Conservation (phyloP, 2,888 invertebrate species). For the Phania funesta region DNA sequence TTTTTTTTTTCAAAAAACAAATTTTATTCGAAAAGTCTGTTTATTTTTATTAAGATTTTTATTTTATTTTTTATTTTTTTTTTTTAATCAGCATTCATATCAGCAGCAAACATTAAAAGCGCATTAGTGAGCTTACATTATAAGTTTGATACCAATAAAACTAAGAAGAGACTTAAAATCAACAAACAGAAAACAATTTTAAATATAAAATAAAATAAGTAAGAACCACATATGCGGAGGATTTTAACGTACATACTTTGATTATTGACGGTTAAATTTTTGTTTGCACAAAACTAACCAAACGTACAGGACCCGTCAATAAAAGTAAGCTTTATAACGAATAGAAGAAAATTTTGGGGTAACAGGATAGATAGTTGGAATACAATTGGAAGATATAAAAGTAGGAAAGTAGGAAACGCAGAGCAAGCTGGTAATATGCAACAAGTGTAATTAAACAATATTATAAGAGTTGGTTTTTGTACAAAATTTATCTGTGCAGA, state of each 20-base stretch:
- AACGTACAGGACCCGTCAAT: too few species aligned
- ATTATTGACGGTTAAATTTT: background rate
- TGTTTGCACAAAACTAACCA: too few species aligned
- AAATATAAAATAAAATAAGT: slow-evolving; percentile 16
- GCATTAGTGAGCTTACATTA: slow-evolving; percentile 79
- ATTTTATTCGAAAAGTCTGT: slow-evolving; percentile 55
- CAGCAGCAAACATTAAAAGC: slow-evolving; percentile 81
- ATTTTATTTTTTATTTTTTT: slow-evolving; percentile 62
- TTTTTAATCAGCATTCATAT: slow-evolving; percentile 79
- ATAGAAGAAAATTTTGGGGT: too few species aligned
- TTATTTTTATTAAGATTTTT: slow-evolving; percentile 56
- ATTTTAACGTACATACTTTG: slow-evolving; percentile 11
- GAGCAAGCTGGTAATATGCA: too few species aligned
- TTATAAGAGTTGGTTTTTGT: too few species aligned
- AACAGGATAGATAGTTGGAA: too few species aligned
- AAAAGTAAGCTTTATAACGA: too few species aligned
- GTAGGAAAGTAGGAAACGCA: too few species aligned
- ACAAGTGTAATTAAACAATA: too few species aligned
- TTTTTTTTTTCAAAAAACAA: slow-evolving; percentile 40
- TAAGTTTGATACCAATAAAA: slow-evolving; percentile 67
- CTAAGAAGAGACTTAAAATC: slow-evolving; percentile 18
- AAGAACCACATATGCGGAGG: background rate
- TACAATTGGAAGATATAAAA: too few species aligned
- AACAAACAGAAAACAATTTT: slow-evolving; percentile 19
- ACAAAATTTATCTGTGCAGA: too few species aligned